phyloP scores from a whole-genome alignment of 2,113 vertebrate genomes.

The Crypturellus undulatus region DNA sequence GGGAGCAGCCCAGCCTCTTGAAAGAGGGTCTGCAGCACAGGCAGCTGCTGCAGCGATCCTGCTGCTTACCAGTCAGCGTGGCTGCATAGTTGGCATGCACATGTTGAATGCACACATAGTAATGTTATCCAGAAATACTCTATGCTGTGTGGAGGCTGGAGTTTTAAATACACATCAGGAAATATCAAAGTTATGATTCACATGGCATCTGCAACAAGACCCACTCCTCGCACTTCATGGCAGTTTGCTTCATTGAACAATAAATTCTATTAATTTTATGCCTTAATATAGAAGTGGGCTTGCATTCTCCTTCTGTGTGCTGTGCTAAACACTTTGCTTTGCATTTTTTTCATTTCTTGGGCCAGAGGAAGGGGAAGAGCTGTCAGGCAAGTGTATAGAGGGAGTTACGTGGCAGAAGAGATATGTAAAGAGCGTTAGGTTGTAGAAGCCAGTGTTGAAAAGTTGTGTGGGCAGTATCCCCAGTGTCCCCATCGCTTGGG shows the following conservation, averaged over 20 bases:
- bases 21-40: not conserved
- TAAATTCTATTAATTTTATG: conserved; percentile 63
- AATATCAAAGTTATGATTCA: conserved; percentile 64
- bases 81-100: conserved; percentile 28
- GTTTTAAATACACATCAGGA: conserved; percentile 69
- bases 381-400: not conserved
- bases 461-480: not conserved
- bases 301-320: not conserved
- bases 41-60: conserved; percentile 42
- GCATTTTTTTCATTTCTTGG: conserved; percentile 7
- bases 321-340: conserved; percentile 14
- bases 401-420: not conserved
- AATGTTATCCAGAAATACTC: conserved; percentile 59
- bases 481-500: not conserved
- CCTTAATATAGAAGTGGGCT: conserved; percentile 65
- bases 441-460: not conserved
- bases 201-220: conserved; percentile 37
- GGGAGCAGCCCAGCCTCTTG: conserved; percentile 1
- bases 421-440: not conserved
- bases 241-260: conserved; percentile 39
- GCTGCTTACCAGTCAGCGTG: not conserved
- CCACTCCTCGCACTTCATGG: not conserved
- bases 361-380: not conserved
- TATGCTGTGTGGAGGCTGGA: not conserved
- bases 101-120: conserved; percentile 55